A percentile compares a stretch with the other conserved stretches of the same genome.
These are phyloP conservation scores for Micoletzkya japonica DNA, from an alignment of 2,888 invertebrate genomes.

Conservation along the genomic window DNA sequence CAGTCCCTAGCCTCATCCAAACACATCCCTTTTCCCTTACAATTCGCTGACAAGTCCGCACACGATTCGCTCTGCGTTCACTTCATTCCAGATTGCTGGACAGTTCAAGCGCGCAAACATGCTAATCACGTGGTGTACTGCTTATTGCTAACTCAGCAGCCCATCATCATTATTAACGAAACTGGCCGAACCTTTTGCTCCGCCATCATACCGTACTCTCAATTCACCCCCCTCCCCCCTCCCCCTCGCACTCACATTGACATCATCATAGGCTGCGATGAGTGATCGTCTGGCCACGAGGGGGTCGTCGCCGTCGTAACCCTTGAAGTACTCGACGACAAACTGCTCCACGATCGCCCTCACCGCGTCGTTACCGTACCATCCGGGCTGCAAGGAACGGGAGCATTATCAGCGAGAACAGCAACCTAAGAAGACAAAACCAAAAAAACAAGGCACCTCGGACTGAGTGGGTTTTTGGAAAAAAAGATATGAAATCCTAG, in stretches of 20 bases:
- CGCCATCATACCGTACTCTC: no score
- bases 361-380: constrained; percentile 38
- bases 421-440: background rate
- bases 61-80: no score
- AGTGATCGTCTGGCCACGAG: constrained; percentile 41
- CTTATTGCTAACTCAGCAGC: no score
- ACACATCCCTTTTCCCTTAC: no score
- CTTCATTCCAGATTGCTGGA: no score
- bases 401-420: background rate
- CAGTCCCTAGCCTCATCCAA: no score
- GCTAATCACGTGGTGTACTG: no score
- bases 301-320: constrained; percentile 37
- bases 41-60: no score
- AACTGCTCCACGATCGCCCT: constrained; percentile 49
- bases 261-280: constrained; percentile 54
- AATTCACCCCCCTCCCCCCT: no score
- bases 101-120: no score
- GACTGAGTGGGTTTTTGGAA: background rate
- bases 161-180: no score
- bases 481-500: background rate
- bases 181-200: no score
- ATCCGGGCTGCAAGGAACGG: constrained; percentile 49
- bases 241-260: constrained; percentile 38
- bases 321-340: constrained; percentile 45
- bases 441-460: background rate